Evolutionary conservation across 2,797 vertebrate species (phyloP).

Genomic region (Oreortyx pictus): DNA sequence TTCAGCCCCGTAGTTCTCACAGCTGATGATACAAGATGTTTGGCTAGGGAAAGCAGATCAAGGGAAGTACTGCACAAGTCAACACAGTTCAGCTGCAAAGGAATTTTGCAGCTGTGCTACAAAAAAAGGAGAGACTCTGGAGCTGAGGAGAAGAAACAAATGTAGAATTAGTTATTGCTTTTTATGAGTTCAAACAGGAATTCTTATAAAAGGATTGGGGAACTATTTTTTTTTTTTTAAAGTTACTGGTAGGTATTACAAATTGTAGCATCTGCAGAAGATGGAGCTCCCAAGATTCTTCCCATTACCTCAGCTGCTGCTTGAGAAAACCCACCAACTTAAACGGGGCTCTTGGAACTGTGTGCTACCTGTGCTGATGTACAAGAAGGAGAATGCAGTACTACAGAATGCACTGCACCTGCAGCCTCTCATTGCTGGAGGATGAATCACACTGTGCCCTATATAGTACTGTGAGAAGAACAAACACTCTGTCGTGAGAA

Average conservation of each 20-base stretch:
- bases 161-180: not conserved
- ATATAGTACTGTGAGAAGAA: not conserved
- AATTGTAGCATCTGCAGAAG: not conserved
- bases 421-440: not conserved
- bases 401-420: not conserved
- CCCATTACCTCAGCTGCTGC: not conserved
- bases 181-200: not conserved
- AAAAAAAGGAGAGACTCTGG: not conserved
- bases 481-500: not conserved
- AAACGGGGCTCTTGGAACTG: not conserved
- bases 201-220: not conserved
- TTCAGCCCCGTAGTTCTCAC: not conserved
- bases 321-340: not conserved
- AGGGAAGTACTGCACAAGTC: not conserved
- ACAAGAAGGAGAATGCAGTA: not conserved
- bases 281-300: rapidly evolving
- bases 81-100: rapidly evolving
- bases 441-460: not conserved
- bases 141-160: not conserved
- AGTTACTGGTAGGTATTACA: not conserved
- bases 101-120: not conserved
- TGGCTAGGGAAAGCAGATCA: not conserved
- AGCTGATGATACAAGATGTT: not conserved
- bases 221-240: not conserved
- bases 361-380: rapidly evolving